phyloP scores from a whole-genome alignment of 2,888 invertebrate genomes.

The Cerastis leucographa region DNA sequence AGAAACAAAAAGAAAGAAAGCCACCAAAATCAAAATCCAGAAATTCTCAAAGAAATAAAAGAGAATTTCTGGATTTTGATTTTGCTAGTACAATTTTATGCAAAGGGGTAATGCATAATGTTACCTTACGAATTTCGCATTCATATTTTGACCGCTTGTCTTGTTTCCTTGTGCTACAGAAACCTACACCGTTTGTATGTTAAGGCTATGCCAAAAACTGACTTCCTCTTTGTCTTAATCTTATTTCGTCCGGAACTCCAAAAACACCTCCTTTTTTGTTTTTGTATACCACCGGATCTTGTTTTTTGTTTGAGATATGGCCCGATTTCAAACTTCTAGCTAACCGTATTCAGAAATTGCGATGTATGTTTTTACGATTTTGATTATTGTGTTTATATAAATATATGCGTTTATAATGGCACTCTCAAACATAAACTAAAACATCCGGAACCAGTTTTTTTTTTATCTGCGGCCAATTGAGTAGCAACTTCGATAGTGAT shows the following conservation, averaged over 20 bases:
- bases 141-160: slow-evolving; percentile 56
- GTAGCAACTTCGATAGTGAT: slow-evolving; percentile 47
- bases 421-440: slow-evolving; percentile 60
- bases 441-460: slow-evolving; percentile 47
- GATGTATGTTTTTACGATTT: too few species aligned
- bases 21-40: neutral
- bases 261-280: slow-evolving; percentile 59
- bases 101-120: slow-evolving; percentile 50
- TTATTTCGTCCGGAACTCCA: slow-evolving; percentile 58
- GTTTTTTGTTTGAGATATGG: too few species aligned
- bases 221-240: slow-evolving; percentile 43
- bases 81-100: slow-evolving; percentile 54
- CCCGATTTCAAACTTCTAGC: too few species aligned
- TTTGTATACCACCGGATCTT: too few species aligned
- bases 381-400: slow-evolving; percentile 26
- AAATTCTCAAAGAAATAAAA: slow-evolving; percentile 14
- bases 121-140: slow-evolving; percentile 57
- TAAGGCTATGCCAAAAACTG: slow-evolving; percentile 11
- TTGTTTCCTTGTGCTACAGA: slow-evolving; percentile 39
- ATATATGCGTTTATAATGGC: slow-evolving; percentile 52
- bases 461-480: slow-evolving; percentile 51
- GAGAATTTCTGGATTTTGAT: slow-evolving; percentile 28
- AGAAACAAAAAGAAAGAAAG: neutral
- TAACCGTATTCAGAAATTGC: too few species aligned
- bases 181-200: slow-evolving; percentile 21